Base-by-base conservation (phyloP, 2,888 invertebrate genomes). In the Herminia tarsipennalis region DNA sequence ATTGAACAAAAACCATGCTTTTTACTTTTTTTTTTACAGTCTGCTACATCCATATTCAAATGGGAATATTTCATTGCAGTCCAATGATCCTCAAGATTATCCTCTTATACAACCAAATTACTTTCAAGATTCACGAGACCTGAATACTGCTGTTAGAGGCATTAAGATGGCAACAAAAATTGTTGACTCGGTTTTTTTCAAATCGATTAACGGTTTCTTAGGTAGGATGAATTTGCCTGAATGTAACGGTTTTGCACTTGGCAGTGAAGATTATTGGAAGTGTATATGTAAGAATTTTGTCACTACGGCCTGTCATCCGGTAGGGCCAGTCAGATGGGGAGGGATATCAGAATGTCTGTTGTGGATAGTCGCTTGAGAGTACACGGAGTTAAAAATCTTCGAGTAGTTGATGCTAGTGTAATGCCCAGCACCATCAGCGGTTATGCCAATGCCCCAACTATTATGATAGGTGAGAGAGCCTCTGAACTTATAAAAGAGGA, bases 391-490 rank as follows among this genome's bases (percentile, higher is more conserved):
- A 74, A 85, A 13, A 93, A 93, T 9, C 78, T 95, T 1, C 86
- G 96, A 20, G 94, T 95, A 0, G 92, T 93, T 0, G 95, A 95
- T 73, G 95, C 95, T 0, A 95, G 95, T 27, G 93, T 96, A 29
- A 96, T 96, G 95, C 96, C 96, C 0, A 88, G 77, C 2, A 93
- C 95, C 33, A 91, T 94, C 0, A 95, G 95, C 65, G 95, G 94
- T 0, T 96, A 96, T 74, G 95, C 95, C 0, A 96, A 96, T 71
- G 96, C 94, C 0, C 94, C 96, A 0, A 92, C 93, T 0, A 94
- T 96, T n/a, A 96, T 96, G 96, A 95, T 96, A 32, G 96, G 93
- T 0, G 96, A 96, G 70, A 94, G 95, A 63, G 95, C 92, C 0
- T 92, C 95, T 0, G 95, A 96, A 73, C 90, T 95, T 82, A 93